phyloP scores from a whole-genome alignment of 92 coral and sea anemone species.

The Palythoa caribaeorum region DNA sequence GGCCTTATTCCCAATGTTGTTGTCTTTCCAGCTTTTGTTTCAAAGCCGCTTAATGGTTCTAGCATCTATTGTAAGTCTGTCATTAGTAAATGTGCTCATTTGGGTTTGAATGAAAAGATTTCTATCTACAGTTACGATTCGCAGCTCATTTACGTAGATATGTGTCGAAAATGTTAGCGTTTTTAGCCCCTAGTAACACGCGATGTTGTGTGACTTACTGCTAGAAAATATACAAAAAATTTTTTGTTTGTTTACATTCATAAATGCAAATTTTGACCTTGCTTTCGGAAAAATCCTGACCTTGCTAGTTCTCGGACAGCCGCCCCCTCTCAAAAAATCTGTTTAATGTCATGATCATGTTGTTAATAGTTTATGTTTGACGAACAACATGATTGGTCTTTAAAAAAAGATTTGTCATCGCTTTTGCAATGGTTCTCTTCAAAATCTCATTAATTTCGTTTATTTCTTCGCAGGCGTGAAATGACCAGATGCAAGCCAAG shows the following conservation, averaged over 20 bases:
- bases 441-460: background rate
- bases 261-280: conserved; percentile 31
- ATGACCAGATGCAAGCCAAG: background rate
- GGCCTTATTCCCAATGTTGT: conserved; percentile 5
- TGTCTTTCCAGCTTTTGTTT: conserved; percentile 14
- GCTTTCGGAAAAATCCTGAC: background rate
- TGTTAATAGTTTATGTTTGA: no score
- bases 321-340: background rate
- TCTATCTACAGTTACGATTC: background rate
- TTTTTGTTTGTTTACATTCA: background rate
- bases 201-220: conserved; percentile 37
- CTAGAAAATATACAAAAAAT: background rate
- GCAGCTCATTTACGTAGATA: background rate
- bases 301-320: background rate
- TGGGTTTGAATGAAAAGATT: background rate
- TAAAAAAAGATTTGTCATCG: background rate
- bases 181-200: conserved; percentile 6
- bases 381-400: background rate
- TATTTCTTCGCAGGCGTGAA: background rate
- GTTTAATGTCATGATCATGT: background rate
- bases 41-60: background rate
- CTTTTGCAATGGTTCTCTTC: background rate
- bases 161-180: background rate
- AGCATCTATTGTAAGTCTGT: background rate
- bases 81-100: background rate